These are phyloP conservation scores for Malurus leucopterus DNA, from an alignment of 2,797 vertebrate species.

Conservation along the genomic window DNA sequence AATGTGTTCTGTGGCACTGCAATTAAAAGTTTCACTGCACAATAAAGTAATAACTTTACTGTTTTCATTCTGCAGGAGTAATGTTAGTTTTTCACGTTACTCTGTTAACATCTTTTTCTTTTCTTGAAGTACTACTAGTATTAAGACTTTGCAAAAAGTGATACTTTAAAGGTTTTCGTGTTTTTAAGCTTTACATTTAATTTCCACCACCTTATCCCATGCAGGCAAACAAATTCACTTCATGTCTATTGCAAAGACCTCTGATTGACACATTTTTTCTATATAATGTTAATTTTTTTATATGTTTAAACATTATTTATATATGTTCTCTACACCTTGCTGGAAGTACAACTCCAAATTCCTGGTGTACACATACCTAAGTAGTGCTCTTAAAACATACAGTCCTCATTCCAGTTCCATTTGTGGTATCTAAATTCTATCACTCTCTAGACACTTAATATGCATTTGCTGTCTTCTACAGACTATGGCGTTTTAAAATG, in stretches of 20 bases:
- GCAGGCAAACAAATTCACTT: not conserved
- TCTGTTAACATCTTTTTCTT: not conserved
- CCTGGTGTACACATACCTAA: not conserved
- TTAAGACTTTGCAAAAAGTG: not conserved
- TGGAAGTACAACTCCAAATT: not conserved
- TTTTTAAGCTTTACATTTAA: not conserved
- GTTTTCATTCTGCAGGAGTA: not conserved
- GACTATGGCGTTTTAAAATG: not conserved
- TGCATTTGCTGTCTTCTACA: not conserved
- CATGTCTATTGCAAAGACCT: not conserved
- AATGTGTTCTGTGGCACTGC: not conserved
- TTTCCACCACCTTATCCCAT: not conserved
- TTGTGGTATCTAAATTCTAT: not conserved
- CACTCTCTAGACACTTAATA: not conserved
- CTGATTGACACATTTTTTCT: not conserved
- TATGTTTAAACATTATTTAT: too few relatives aligned
- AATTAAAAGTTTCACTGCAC: conserved; percentile 5
- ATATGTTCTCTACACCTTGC: not conserved
- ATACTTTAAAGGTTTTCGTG: not conserved
- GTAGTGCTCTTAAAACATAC: not conserved
- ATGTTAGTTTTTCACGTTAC: not conserved
- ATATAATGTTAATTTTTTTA: not conserved
- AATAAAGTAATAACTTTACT: not conserved
- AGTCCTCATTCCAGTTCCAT: not conserved
- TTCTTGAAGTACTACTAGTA: not conserved